These are phyloP conservation scores for Apeltes quadracus DNA, from an alignment of 2,113 vertebrate species.

Conservation along the genomic window DNA sequence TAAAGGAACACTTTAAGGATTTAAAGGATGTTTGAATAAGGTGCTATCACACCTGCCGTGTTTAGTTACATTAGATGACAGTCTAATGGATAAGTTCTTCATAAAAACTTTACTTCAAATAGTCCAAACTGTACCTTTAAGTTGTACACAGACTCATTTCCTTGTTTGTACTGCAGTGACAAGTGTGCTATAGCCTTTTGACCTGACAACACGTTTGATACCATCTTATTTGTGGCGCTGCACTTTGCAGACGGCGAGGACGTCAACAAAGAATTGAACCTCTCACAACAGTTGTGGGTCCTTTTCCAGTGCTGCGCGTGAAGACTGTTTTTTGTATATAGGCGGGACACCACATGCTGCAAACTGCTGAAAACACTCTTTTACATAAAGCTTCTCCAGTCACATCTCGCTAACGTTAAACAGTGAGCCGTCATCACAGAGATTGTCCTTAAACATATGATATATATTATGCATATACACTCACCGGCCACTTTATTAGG, in stretches of 20 bases:
- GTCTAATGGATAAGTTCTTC: no score
- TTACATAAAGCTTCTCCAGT: conserved; percentile 37
- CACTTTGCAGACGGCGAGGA: conserved; percentile 21
- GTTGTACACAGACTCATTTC: neutral
- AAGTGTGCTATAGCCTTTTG: conserved; percentile 10
- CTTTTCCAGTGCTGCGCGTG: conserved; percentile 21
- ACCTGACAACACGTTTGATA: conserved; percentile 31
- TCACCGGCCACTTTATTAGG: no score
- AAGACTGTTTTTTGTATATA: conserved; percentile 34
- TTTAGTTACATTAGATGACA: no score
- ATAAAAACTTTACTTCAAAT: no score
- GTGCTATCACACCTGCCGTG: no score
- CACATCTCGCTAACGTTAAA: conserved; percentile 27
- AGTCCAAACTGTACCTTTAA: no score
- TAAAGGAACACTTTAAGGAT: no score
- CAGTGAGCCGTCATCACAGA: conserved; percentile 26
- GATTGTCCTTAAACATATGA: conserved; percentile 44
- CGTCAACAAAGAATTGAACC: conserved; percentile 5
- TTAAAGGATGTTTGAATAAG: no score
- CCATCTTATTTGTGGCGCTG: conserved; percentile 26
- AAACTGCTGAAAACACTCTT: conserved; percentile 50
- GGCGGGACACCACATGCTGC: conserved; percentile 28
- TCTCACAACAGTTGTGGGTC: conserved; percentile 33
- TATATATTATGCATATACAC: no score
- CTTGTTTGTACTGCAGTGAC: neutral